Evolutionary conservation across 2,113 vertebrate species (phyloP).

Genomic region (Actenoides hombroni): DNA sequence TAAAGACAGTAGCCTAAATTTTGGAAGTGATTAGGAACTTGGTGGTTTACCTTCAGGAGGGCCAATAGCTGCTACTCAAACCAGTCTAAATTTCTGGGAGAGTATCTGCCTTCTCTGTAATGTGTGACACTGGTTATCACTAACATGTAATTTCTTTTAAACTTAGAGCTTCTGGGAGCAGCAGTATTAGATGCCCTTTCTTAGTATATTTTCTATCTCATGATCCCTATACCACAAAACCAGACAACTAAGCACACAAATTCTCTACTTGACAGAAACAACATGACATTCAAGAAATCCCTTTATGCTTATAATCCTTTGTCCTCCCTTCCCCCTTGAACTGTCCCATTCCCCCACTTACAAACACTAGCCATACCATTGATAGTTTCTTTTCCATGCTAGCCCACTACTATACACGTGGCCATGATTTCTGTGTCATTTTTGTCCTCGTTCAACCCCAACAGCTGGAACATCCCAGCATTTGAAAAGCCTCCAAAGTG

Average conservation of each 20-base stretch:
- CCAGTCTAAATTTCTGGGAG: not conserved
- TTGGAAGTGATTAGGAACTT: not conserved
- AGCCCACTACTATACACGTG: not conserved
- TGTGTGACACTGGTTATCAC: not conserved
- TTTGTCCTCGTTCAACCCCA: not conserved
- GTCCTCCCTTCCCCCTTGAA: not conserved
- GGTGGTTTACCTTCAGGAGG: not conserved
- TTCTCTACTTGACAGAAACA: not conserved
- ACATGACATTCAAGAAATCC: not conserved
- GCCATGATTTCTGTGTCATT: not conserved
- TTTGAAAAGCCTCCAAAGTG: not conserved
- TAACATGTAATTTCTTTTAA: not conserved
- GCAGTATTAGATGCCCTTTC: not conserved
- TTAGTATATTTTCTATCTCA: not conserved
- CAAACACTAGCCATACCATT: not conserved
- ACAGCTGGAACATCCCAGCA: not conserved
- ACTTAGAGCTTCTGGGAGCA: not conserved
- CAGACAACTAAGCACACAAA: not conserved
- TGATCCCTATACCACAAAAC: not conserved
- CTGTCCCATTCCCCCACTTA: not conserved
- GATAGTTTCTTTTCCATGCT: not conserved
- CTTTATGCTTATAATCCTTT: not conserved
- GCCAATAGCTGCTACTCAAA: not conserved
- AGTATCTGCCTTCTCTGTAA: not conserved
- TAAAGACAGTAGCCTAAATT: not conserved